Base-by-base conservation (phyloP, 2,797 vertebrate species). In the Liasis olivaceus region DNA sequence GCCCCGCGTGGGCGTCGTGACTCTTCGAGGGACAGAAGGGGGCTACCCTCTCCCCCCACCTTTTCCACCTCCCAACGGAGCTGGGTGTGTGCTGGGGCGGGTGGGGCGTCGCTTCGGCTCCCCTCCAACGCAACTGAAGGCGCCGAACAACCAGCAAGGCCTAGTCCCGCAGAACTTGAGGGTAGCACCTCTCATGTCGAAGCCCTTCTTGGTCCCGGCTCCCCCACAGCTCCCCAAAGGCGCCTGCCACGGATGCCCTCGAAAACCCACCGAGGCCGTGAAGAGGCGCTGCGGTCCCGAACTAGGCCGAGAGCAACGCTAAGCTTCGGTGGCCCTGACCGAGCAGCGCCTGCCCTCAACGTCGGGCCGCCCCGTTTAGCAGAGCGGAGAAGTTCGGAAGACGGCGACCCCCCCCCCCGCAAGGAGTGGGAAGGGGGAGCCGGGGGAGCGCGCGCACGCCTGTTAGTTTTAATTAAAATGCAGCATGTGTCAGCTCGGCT, bases 121-220 rank as follows among this genome's bases (percentile, higher is more conserved):
- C 62, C 63, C 63, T 3, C 28, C 63, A 11, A n/a, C 14, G 13
- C 28, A 28, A 15, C 15, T 69, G 4, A 72, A 36, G 2, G 17
- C 17, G 9, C 51, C 51, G 51, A 42, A 17, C 69, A 22, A 22
- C 17, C 31, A 14, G 64, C 64, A 14, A 13, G 13, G 13, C 28
- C 64, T 94, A 95, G 95, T 95, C 96, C 92, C 90, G 93, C 84
- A 31, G 93, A 47, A 94, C 96, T 96, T 96, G 88, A 88, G 85
- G 54, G 89, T 92, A 91, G 96, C 97, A 95, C 95, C 97, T 96
- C 96, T 94, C 96, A 92, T 94, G 94, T 90, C 87, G 95, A 96
- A 42, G 69, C 69, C 31, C 17, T 17, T 20, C 69, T 77, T 36
- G 69, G 69, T 20, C 13, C 15, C 15, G 6, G n/a, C 31, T 72